Evolutionary conservation across 2,888 invertebrate species (phyloP).

Genomic region (Drosophila prolongata): DNA sequence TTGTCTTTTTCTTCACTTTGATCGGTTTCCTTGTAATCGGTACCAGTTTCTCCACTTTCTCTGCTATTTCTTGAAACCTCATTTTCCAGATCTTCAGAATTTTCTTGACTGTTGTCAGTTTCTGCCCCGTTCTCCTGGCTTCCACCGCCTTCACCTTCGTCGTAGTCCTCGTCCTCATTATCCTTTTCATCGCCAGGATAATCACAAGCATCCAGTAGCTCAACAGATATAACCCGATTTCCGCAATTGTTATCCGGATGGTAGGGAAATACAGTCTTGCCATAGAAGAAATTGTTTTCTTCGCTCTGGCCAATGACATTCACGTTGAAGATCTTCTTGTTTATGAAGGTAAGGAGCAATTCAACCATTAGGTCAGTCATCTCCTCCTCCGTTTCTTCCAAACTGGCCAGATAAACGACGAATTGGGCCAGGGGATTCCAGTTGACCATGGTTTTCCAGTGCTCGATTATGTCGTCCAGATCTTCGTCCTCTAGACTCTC

Average conservation of each 20-base stretch:
- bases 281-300: slow-evolving; percentile 69
- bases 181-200: slow-evolving; percentile 46
- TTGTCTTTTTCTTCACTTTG: not conserved
- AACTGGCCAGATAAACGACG: slow-evolving; percentile 73
- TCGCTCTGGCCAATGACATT: slow-evolving; percentile 81
- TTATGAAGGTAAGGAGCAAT: slow-evolving; percentile 75
- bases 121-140: slow-evolving; percentile 2
- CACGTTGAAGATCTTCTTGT: slow-evolving; percentile 81
- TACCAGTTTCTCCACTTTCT: not conserved
- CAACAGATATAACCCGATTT: slow-evolving; percentile 73
- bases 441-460: slow-evolving; percentile 78
- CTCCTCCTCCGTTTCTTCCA: slow-evolving; percentile 79
- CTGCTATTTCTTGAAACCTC: not conserved
- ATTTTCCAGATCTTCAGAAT: not conserved
- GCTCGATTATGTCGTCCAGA: slow-evolving; percentile 73
- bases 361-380: slow-evolving; percentile 81
- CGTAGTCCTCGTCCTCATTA: slow-evolving; percentile 22
- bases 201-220: slow-evolving; percentile 78
- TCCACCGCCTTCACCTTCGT: slow-evolving; percentile 1
- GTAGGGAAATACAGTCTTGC: slow-evolving; percentile 82
- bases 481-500: slow-evolving; percentile 79
- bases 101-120: not conserved
- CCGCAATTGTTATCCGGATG: slow-evolving; percentile 82
- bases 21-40: not conserved
- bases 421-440: slow-evolving; percentile 84